phyloP scores from a whole-genome alignment of 2,797 vertebrate species.

The Bradypus variegatus region DNA sequence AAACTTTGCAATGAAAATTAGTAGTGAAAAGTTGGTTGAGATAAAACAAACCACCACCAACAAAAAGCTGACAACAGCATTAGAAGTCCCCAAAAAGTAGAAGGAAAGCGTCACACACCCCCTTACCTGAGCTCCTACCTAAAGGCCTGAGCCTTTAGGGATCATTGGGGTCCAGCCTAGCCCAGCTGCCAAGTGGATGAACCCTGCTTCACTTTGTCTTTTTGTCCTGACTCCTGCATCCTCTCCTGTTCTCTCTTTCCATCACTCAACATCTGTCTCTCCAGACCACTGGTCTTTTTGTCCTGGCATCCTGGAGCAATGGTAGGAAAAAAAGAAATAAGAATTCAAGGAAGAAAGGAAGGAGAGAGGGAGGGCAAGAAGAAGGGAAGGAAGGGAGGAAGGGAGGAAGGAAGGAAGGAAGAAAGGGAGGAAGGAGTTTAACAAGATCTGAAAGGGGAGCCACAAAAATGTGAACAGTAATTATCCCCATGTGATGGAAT shows the following conservation, averaged over 20 bases:
- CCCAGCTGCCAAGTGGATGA: fast-evolving
- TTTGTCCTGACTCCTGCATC: not conserved
- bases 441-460: not conserved
- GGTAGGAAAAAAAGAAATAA: not conserved
- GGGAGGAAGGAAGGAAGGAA: no score
- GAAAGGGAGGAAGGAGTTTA: not conserved
- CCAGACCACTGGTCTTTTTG: not conserved
- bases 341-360: not conserved
- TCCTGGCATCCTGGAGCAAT: not conserved
- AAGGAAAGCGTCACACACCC: fast-evolving
- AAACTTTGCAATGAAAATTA: not conserved
- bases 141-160: not conserved
- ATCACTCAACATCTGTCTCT: not conserved
- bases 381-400: not conserved
- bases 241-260: not conserved
- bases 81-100: not conserved
- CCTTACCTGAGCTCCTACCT: not conserved
- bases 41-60: not conserved
- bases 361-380: not conserved
- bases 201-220: not conserved
- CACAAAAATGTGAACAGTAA: not conserved
- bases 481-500: not conserved
- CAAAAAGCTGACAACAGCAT: not conserved
- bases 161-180: fast-evolving
- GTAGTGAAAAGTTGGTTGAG: not conserved